A percentile compares a stretch with the other conserved stretches of the same genome.
Conservation (phyloP, 2,113 vertebrate species). For the Tupaia tana region DNA sequence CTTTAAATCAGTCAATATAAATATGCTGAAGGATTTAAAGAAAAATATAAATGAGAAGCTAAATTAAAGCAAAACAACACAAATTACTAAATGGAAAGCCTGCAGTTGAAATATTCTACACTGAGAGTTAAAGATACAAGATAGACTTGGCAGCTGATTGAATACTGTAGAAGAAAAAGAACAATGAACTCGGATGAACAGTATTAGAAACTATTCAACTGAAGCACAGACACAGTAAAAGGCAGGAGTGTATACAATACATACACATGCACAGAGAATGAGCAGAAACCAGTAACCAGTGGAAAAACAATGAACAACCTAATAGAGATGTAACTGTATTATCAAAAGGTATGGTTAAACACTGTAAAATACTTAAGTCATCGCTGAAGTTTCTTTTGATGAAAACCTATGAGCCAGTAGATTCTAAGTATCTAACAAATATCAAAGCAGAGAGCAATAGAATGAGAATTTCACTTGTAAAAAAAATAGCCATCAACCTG, state of each 20-base stretch:
- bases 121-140: neutral
- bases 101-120: neutral
- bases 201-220: neutral
- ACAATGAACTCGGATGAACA: neutral
- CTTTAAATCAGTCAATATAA: neutral
- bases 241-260: neutral
- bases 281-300: neutral
- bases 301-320: neutral
- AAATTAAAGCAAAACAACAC: conserved; percentile 1
- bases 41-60: neutral
- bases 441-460: neutral
- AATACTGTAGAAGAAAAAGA: neutral
- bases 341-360: neutral
- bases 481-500: neutral
- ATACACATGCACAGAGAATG: neutral
- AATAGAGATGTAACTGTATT: neutral
- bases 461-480: neutral
- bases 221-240: neutral
- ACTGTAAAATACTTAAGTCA: neutral
- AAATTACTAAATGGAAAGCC: neutral
- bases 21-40: neutral
- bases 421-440: neutral
- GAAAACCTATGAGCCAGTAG: neutral
- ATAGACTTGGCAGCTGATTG: neutral
- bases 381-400: neutral